Evolutionary conservation across 2,113 vertebrate genomes (phyloP).

Genomic region (Aptenodytes patagonicus): DNA sequence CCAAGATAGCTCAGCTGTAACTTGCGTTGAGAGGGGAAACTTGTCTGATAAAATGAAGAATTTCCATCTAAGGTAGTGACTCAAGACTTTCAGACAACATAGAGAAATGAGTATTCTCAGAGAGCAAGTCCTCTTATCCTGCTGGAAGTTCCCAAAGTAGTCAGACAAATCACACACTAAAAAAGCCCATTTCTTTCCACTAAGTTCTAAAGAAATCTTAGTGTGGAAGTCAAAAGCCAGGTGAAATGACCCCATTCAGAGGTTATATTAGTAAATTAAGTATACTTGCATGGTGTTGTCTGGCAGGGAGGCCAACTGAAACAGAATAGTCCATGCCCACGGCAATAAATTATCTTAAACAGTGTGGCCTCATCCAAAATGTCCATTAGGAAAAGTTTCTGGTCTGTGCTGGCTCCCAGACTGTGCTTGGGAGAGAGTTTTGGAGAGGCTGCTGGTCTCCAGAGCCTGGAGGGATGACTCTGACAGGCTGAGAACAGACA

Average conservation of each 20-base stretch:
- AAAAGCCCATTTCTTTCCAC: background rate
- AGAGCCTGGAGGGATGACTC: background rate
- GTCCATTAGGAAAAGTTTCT: background rate
- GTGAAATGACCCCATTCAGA: background rate
- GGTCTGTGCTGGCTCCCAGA: background rate
- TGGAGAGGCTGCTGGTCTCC: background rate
- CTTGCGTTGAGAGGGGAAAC: background rate
- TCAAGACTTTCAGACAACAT: background rate
- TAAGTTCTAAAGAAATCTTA: background rate
- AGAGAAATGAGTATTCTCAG: background rate
- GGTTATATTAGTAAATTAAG: background rate
- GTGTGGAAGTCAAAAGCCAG: background rate
- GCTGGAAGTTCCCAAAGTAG: background rate
- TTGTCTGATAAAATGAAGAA: background rate
- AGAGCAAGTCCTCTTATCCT: background rate
- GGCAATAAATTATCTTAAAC: background rate
- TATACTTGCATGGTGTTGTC: background rate
- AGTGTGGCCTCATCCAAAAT: background rate
- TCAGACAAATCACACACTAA: background rate
- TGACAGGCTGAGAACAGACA: background rate
- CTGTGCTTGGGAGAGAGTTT: background rate
- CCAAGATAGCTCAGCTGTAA: background rate
- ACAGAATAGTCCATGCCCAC: background rate
- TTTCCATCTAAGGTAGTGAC: background rate
- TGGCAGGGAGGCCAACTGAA: background rate